Evolutionary conservation across 2,888 invertebrate species (phyloP), one percentile per base, ranked within the genome.

Genomic region (Ypsolopha sequella): DNA sequence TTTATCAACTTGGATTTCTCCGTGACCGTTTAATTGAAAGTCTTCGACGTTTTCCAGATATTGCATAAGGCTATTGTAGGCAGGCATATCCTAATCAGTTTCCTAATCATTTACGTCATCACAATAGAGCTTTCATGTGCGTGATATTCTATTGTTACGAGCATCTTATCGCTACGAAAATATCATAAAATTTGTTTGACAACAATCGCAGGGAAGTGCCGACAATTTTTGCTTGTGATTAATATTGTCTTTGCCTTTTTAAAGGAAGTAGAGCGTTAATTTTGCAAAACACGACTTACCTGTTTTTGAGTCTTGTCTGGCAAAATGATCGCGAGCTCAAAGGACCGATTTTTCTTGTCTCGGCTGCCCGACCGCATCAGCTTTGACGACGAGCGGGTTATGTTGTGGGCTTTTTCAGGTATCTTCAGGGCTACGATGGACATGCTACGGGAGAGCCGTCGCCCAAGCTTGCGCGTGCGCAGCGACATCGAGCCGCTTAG

Each of bases 221-320:
- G 10, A 33, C n/a, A 46, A 24, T 44, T 46, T 24, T 44, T 44
- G 44, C 44, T 24, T 4, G 3, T 46, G n/a, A 45, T 45, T 45
- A 24, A 33, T 34, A 34, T 34, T 9, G 34, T 45, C n/a, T 38
- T 38, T 38, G 10, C 39, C n/a, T 38, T 38, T 38, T 24, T n/a
- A n/a, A 24, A 24, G 24, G 24, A 43, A 14, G 43, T 11, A 13
- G n/a, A 43, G 6, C 14, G 43, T 43, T 13, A 43, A 43, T 9
- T 14, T 14, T 13, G 43, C 8, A 14, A 13, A 43, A 45, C 35
- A 34, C 34, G 45, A 13, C 43, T 51, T 76, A 91, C 91, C 85
- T 89, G 89, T 76, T 87, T 88, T 64, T 90, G 90, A 8, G 89
- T 87, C 76, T 90, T 91, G 65, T 91, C 91, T 36, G 91, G 91